A percentile compares a stretch with the other conserved stretches of the same genome.
Evolutionary conservation across 2,113 vertebrate genomes (phyloP).

Genomic region (Aegypius monachus): DNA sequence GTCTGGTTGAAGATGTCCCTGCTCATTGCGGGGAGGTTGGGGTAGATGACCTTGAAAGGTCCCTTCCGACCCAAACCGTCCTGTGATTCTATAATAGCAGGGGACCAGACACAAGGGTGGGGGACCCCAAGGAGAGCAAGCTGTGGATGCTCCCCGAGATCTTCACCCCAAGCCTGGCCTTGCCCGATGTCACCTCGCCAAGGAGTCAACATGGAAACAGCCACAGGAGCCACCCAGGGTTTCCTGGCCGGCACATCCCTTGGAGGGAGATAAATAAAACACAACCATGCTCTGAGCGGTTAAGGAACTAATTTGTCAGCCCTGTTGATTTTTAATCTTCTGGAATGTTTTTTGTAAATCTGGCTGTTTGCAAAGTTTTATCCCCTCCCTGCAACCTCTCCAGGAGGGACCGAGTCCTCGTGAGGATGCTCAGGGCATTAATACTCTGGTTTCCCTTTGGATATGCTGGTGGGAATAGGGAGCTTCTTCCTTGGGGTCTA

Average conservation of each 20-base stretch:
- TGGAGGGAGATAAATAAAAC: background rate
- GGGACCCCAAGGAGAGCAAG: background rate
- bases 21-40: background rate
- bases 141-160: background rate
- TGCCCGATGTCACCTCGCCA: background rate
- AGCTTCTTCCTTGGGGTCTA: background rate
- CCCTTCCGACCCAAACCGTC: background rate
- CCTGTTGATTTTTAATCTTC: background rate
- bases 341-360: background rate
- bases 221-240: too few species aligned
- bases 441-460: background rate
- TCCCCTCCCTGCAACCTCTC: background rate
- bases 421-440: background rate
- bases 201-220: background rate
- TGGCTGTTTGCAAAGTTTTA: background rate
- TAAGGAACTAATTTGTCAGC: background rate
- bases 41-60: background rate
- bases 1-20: background rate
- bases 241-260: background rate
- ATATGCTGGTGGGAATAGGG: background rate
- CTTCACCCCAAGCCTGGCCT: background rate
- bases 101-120: rapidly evolving
- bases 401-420: background rate
- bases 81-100: rapidly evolving
- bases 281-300: rapidly evolving